Base-by-base conservation (phyloP, 30 jellyfish, hydroid and myxozoan genomes). In the Clytia hemisphaerica region DNA sequence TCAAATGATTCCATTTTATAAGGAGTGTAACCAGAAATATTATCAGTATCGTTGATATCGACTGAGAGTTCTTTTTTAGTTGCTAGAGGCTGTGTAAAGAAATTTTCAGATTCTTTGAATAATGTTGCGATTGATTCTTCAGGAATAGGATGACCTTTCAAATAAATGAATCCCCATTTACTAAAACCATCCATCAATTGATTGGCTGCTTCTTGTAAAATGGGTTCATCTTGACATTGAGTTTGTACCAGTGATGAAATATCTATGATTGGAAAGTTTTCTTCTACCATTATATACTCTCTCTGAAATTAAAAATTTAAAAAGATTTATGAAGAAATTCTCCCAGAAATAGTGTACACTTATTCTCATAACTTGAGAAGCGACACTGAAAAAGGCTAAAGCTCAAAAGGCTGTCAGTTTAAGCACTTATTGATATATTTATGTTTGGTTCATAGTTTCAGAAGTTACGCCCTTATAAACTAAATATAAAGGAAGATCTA, bases 251-350 rank as follows among this genome's bases (percentile, higher is more conserved):
- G 55, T 18, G 25, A 58, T 2, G 71, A 58, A 58, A 58, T 34
- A 58, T 58, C 71, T 22, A 58, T 45, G 5, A 58, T 58, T 3
- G 71, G 71, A 58, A 58, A 58, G 53, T 42, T 10, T 42, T 42
- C 53, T n/a, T n/a, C n/a, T 10, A 42, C 53, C n/a, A n/a, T n/a
- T n/a, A n/a, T n/a, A n/a, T n/a, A n/a, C n/a, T n/a, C n/a, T n/a
- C n/a, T n/a, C n/a, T n/a, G n/a, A n/a, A n/a, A n/a, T n/a, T n/a
- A n/a, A n/a, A n/a, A n/a, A n/a, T n/a, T n/a, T n/a, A n/a, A n/a
- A n/a, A n/a, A n/a, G n/a, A n/a, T n/a, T n/a, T n/a, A n/a, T n/a
- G n/a, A n/a, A n/a, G n/a, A n/a, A n/a, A n/a, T n/a, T n/a, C n/a
- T n/a, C n/a, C n/a, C n/a, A n/a, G n/a, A n/a, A n/a, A n/a, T n/a